These are phyloP conservation scores for Syndactyla subalaris DNA, from an alignment of 2,797 vertebrate genomes.

Conservation along the genomic window DNA sequence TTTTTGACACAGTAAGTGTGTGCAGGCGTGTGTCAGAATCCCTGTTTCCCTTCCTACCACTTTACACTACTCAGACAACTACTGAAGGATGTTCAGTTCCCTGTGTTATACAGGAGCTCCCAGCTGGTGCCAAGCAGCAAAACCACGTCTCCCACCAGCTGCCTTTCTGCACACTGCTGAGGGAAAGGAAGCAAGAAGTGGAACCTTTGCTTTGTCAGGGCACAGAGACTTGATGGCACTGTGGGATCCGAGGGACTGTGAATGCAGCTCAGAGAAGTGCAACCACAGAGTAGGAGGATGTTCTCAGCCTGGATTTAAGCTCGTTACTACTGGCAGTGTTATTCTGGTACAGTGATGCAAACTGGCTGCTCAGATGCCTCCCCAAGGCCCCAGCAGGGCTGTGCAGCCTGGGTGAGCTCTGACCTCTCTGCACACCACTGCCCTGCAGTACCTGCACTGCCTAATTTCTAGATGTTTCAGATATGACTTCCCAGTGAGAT, in stretches of 20 bases:
- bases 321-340: not conserved
- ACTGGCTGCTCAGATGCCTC: not conserved
- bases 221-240: not conserved
- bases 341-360: not conserved
- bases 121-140: not conserved
- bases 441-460: not conserved
- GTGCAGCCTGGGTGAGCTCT: not conserved
- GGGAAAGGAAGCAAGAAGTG: not conserved
- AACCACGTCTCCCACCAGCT: not conserved
- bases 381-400: not conserved
- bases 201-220: not conserved
- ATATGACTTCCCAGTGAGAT: not conserved
- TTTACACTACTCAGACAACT: not conserved
- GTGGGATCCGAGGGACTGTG: not conserved
- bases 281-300: not conserved
- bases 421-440: not conserved
- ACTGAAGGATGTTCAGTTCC: not conserved
- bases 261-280: not conserved
- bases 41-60: not conserved
- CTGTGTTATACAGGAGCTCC: not conserved
- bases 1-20: fast-evolving
- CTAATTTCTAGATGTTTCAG: not conserved
- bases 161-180: not conserved
- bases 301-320: not conserved
- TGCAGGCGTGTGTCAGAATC: not conserved